These are phyloP conservation scores for Pheucticus melanocephalus DNA, from an alignment of 2,113 vertebrate species.

Conservation along the genomic window DNA sequence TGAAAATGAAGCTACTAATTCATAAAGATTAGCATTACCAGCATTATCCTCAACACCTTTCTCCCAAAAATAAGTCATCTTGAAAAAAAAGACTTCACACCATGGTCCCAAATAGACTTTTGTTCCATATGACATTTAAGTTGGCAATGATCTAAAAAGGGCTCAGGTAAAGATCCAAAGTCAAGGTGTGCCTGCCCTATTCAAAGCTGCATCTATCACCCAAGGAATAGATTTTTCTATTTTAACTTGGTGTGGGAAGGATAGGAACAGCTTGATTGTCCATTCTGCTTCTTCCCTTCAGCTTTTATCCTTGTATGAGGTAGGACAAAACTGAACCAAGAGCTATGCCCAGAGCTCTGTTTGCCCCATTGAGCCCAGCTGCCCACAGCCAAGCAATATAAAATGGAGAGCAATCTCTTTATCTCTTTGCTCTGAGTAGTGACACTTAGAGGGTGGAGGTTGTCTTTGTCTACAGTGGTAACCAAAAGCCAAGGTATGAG, in stretches of 20 bases:
- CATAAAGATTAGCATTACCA: background rate
- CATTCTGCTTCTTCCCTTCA: background rate
- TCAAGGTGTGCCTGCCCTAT: background rate
- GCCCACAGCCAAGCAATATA: background rate
- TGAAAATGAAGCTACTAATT: background rate
- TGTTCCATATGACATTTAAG: background rate
- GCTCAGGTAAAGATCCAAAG: background rate
- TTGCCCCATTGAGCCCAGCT: background rate
- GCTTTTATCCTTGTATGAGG: background rate
- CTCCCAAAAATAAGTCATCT: background rate
- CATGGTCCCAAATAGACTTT: background rate
- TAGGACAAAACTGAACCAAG: accelerated
- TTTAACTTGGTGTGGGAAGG: background rate
- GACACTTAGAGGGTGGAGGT: background rate
- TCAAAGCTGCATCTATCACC: background rate
- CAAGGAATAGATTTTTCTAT: background rate
- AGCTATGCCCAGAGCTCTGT: background rate
- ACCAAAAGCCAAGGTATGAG: background rate
- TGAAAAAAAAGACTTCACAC: background rate
- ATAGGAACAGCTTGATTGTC: background rate
- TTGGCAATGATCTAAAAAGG: background rate
- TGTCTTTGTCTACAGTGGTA: background rate
- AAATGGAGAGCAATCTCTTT: background rate
- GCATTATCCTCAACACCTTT: background rate
- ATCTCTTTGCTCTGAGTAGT: background rate